Percentiles rank a stretch among this genome's conserved stretches.
These are phyloP conservation scores for Nasua narica DNA, from an alignment of 2,797 vertebrate species.

Conservation along the genomic window DNA sequence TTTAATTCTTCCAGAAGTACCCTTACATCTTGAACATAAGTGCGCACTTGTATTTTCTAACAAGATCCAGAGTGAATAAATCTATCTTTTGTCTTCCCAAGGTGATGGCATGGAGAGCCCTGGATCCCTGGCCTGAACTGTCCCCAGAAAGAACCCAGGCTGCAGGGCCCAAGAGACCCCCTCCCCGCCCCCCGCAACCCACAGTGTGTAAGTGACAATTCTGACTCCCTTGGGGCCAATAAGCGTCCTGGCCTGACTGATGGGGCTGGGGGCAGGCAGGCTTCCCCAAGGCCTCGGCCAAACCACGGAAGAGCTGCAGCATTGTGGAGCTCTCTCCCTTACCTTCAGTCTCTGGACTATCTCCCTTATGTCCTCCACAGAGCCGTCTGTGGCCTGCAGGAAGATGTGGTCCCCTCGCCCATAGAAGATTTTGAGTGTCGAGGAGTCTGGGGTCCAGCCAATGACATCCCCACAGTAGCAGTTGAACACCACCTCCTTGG, in stretches of 20 bases:
- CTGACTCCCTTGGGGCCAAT: not conserved
- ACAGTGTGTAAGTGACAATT: not conserved
- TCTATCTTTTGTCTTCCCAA: not conserved
- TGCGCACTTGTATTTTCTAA: not conserved
- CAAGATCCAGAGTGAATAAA: not conserved
- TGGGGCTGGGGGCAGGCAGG: not conserved
- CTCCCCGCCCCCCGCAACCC: too few species aligned
- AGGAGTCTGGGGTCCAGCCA: conserved; percentile 91
- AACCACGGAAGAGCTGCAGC: rapidly evolving
- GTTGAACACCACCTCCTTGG: conserved; percentile 95
- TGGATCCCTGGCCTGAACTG: not conserved
- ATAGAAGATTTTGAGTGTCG: conserved; percentile 91
- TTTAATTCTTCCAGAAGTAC: not conserved
- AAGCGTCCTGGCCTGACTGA: not conserved
- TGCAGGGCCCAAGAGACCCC: not conserved
- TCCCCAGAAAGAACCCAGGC: not conserved
- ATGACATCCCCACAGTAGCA: conserved; percentile 95
- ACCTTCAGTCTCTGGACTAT: conserved; percentile 95
- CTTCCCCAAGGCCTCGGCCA: not conserved
- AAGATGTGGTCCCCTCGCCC: conserved; percentile 93
- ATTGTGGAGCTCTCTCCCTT: conserved; percentile 41
- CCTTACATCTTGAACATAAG: not conserved
- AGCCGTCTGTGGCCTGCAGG: conserved; percentile 85
- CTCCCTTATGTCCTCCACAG: conserved; percentile 90
- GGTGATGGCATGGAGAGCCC: not conserved